Conservation (phyloP, 2,113 vertebrate genomes). For the Laterallus jamaicensis region DNA sequence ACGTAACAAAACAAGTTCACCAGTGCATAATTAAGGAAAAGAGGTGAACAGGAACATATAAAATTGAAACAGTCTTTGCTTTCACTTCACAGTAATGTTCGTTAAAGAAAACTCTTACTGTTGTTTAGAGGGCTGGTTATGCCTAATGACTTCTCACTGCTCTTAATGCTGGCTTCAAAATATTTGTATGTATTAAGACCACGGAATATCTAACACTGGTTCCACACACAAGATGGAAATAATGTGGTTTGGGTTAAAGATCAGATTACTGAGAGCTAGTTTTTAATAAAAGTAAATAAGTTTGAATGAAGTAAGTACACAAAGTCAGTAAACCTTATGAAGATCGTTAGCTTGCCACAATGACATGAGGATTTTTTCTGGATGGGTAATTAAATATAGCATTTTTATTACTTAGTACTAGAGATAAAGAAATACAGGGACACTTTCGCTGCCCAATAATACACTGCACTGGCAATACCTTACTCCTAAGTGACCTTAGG, state of each 20-base stretch:
- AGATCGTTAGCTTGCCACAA: not conserved
- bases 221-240: not conserved
- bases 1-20: not conserved
- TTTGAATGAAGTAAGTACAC: not conserved
- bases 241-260: not conserved
- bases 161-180: not conserved
- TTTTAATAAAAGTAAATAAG: not conserved
- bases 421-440: not conserved
- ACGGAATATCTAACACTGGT: not conserved
- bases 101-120: not conserved
- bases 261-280: not conserved
- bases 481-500: not conserved
- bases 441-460: not conserved
- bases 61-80: not conserved
- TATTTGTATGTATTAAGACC: constrained; percentile 3
- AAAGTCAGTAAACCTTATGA: not conserved
- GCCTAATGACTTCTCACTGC: not conserved
- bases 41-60: not conserved
- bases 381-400: not conserved
- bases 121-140: not conserved
- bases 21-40: not conserved
- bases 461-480: not conserved
- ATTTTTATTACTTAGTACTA: not conserved
- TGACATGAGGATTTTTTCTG: not conserved
- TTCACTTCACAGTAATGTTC: not conserved